These are phyloP conservation scores for Centropristis striata DNA, from an alignment of 2,113 vertebrate species.

Conservation along the genomic window DNA sequence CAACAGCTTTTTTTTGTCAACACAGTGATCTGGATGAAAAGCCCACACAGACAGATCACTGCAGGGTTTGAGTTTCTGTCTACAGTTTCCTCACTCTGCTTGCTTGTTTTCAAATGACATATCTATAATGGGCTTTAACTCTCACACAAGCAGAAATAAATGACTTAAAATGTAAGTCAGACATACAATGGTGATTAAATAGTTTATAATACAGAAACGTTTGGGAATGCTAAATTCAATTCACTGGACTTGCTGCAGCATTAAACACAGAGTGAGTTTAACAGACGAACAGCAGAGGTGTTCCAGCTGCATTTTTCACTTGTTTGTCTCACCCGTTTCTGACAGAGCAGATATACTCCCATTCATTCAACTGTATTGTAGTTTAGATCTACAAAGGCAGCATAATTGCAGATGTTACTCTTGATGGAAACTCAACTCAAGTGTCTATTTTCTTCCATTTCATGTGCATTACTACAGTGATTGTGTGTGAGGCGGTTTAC, in stretches of 20 bases:
- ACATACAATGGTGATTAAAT: conserved; percentile 25
- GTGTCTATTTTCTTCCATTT: too few relatives aligned
- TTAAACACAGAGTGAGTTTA: background rate
- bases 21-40: conserved; percentile 24
- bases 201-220: conserved; percentile 3
- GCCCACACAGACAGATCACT: conserved; percentile 1
- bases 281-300: too few relatives aligned
- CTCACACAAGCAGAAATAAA: conserved; percentile 1
- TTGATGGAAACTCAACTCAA: too few relatives aligned
- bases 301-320: too few relatives aligned
- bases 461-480: too few relatives aligned
- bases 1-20: conserved; percentile 52
- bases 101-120: conserved; percentile 10
- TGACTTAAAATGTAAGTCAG: background rate
- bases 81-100: background rate
- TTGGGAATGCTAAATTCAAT: background rate
- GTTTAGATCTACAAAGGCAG: too few relatives aligned
- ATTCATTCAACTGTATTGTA: too few relatives aligned
- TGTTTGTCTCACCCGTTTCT: too few relatives aligned
- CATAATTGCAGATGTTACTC: too few relatives aligned
- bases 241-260: background rate
- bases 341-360: too few relatives aligned
- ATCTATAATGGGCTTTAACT: background rate
- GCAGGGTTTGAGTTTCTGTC: background rate
- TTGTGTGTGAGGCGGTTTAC: too few relatives aligned